Conservation (phyloP, 2,888 invertebrate genomes). For the Agonopterix alstromeriana region DNA sequence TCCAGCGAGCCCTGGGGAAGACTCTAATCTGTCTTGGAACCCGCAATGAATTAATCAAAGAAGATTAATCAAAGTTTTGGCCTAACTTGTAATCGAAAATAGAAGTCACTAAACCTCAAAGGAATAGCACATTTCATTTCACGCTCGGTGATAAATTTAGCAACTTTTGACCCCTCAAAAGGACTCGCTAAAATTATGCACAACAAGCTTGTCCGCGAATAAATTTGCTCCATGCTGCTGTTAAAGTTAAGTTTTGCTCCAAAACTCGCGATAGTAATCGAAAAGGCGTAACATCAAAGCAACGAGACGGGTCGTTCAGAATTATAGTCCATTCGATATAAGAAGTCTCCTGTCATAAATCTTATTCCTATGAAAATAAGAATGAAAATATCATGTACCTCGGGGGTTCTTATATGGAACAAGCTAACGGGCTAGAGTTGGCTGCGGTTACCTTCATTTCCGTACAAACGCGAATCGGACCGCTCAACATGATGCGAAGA, state of each 20-base stretch:
- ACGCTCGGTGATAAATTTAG: constrained; percentile 1
- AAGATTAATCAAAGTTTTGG: too few relatives aligned
- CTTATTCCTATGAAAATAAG: too few relatives aligned
- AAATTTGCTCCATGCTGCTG: constrained; percentile 13
- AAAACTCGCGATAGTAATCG: constrained; percentile 21
- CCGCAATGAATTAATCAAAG: too few relatives aligned
- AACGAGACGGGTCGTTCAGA: constrained; percentile 23
- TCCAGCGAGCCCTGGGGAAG: too few relatives aligned
- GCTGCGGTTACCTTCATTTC: constrained; percentile 29
- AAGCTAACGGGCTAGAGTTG: constrained; percentile 16
- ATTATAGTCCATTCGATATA: too few relatives aligned
- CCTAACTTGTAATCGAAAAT: too few relatives aligned
- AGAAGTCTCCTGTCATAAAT: too few relatives aligned
- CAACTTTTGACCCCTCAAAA: neutral
- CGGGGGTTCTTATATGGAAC: too few relatives aligned
- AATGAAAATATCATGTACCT: too few relatives aligned
- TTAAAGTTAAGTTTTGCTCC: constrained; percentile 19
- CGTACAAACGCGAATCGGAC: constrained; percentile 12
- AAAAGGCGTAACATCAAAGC: constrained; percentile 36
- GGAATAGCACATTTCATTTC: constrained; percentile 6
- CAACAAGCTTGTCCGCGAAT: constrained; percentile 22
- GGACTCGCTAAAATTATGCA: constrained; percentile 19
- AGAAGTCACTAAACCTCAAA: neutral
- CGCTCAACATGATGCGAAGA: constrained; percentile 4
- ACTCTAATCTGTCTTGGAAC: too few relatives aligned